Percentiles rank a stretch among this genome's conserved stretches.
Evolutionary conservation across 2,888 invertebrate genomes (phyloP).

Genomic region (Nesidiocoris tenuis): DNA sequence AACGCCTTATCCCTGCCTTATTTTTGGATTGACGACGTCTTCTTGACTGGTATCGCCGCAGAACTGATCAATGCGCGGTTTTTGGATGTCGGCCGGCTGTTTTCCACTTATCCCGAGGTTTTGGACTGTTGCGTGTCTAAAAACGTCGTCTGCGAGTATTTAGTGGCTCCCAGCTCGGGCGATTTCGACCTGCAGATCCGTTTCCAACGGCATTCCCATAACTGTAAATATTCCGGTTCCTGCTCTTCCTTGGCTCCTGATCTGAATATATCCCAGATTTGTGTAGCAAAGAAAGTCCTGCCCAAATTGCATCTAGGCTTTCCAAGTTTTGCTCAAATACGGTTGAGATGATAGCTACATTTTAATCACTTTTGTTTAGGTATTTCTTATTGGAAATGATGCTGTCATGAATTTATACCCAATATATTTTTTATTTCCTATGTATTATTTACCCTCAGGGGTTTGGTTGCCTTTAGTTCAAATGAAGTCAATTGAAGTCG

Average conservation of each 20-base stretch:
- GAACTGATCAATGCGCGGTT: slow-evolving; percentile 57
- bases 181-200: slow-evolving; percentile 66
- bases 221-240: slow-evolving; percentile 59
- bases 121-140: slow-evolving; percentile 73
- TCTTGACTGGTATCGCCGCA: slow-evolving; percentile 76
- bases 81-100: slow-evolving; percentile 62
- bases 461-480: no score
- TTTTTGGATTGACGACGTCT: slow-evolving; percentile 92
- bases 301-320: slow-evolving; percentile 47
- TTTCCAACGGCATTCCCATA: slow-evolving; percentile 64
- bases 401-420: no score
- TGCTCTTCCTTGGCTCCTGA: slow-evolving; percentile 59
- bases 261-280: slow-evolving; percentile 61
- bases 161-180: slow-evolving; percentile 76
- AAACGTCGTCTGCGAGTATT: slow-evolving; percentile 64
- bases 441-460: no score
- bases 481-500: no score
- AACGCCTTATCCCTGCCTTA: slow-evolving; percentile 62
- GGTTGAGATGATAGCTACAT: no score
- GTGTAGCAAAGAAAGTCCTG: slow-evolving; percentile 58
- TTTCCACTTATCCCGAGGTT: slow-evolving; percentile 70
- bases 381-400: no score
- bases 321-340: slow-evolving; percentile 43
- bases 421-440: no score
- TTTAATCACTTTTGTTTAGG: no score